Evolutionary conservation across 2,888 invertebrate genomes (phyloP).

Genomic region (Caenorhabditis wallacei): DNA sequence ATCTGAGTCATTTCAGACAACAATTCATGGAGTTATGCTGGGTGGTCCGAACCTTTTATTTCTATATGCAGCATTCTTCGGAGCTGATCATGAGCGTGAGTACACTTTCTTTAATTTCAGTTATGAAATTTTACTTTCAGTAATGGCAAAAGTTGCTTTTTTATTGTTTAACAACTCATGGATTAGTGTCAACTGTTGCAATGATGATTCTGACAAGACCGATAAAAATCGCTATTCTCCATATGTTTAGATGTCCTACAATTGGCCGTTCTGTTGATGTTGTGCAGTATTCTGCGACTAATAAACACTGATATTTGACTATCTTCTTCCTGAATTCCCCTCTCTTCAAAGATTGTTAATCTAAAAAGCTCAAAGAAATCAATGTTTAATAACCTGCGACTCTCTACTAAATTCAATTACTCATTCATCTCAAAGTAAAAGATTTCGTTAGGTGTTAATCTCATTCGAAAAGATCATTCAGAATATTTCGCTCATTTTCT

Average conservation of each 20-base stretch:
- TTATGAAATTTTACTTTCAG: not conserved
- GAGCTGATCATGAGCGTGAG: constrained; percentile 22
- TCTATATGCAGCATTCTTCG: constrained; percentile 40
- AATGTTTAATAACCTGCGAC: not conserved
- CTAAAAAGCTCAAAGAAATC: constrained; percentile 11
- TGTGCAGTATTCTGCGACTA: constrained; percentile 2
- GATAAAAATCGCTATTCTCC: constrained; percentile 14
- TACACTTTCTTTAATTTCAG: not conserved
- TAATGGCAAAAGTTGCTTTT: constrained; percentile 24
- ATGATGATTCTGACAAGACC: constrained; percentile 43
- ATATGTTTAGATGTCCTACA: constrained; percentile 20
- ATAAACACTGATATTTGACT: constrained; percentile 16
- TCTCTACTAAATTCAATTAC: not conserved
- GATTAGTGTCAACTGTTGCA: constrained; percentile 33
- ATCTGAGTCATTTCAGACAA: constrained; percentile 37
- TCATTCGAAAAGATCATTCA: not conserved
- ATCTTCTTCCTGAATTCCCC: not conserved
- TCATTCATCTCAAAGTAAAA: not conserved
- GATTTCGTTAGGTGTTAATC: not conserved
- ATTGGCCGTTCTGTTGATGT: not conserved
- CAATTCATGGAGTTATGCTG: constrained; percentile 35
- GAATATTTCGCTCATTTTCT: not conserved
- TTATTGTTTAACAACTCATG: constrained; percentile 28
- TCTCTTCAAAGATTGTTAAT: too few species aligned
- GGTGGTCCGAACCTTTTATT: constrained; percentile 35